These are phyloP conservation scores for Sciaenops ocellatus DNA, from an alignment of 2,797 vertebrate genomes.

Conservation along the genomic window DNA sequence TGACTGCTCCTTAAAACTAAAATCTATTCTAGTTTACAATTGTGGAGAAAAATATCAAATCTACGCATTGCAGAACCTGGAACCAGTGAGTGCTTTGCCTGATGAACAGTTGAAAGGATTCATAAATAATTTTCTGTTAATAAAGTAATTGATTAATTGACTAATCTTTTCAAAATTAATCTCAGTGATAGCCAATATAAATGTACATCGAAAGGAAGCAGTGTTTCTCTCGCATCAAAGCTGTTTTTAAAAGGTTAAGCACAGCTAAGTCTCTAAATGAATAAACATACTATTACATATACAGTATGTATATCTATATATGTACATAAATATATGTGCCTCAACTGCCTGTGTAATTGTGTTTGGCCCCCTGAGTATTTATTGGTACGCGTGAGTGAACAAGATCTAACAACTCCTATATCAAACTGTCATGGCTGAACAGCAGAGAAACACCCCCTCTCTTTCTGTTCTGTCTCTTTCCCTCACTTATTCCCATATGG, in stretches of 20 bases:
- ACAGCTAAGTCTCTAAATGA: background rate
- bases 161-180: background rate
- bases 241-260: constrained; percentile 1
- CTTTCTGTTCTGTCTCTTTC: constrained; percentile 4
- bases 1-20: too few species aligned
- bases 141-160: background rate
- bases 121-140: background rate
- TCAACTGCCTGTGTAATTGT: constrained; percentile 22
- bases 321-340: background rate
- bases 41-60: background rate
- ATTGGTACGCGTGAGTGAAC: constrained; percentile 34
- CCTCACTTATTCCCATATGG: constrained; percentile 39
- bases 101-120: background rate
- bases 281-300: background rate
- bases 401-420: constrained; percentile 31
- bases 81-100: background rate
- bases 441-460: constrained; percentile 14
- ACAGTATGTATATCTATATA: background rate
- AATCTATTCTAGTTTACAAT: too few species aligned
- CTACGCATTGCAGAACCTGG: background rate
- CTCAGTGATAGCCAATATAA: background rate
- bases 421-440: constrained; percentile 33
- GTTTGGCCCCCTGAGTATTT: constrained; percentile 33
- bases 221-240: background rate
- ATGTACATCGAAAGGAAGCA: background rate